These are phyloP conservation scores for Gadopsis marmoratus DNA, from an alignment of 2,797 vertebrate species.

Conservation along the genomic window DNA sequence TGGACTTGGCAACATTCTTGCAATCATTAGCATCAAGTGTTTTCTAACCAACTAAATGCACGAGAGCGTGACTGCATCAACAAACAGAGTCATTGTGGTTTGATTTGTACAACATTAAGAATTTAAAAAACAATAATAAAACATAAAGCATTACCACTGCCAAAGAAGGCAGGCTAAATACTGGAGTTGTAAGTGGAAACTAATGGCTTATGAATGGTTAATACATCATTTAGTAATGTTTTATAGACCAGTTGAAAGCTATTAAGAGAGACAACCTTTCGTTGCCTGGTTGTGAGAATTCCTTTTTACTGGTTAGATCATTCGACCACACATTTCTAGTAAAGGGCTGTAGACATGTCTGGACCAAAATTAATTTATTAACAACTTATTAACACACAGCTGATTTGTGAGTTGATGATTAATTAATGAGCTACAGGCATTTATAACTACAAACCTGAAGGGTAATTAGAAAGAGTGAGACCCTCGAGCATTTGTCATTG, in stretches of 20 bases:
- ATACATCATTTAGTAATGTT: background rate
- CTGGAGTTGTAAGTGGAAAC: background rate
- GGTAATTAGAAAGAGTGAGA: background rate
- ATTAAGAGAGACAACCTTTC: background rate
- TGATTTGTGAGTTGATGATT: background rate
- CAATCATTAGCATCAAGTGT: background rate
- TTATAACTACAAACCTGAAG: background rate
- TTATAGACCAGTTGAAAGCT: background rate
- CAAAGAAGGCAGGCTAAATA: background rate
- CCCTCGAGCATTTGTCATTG: background rate
- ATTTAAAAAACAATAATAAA: background rate
- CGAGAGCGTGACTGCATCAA: background rate
- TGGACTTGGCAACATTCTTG: background rate
- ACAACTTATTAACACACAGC: background rate
- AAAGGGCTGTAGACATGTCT: background rate
- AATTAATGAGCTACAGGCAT: background rate
- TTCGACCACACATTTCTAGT: background rate
- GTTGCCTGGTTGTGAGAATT: background rate
- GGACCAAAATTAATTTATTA: background rate
- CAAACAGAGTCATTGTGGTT: background rate
- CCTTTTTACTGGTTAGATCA: background rate
- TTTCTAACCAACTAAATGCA: background rate
- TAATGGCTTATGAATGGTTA: background rate
- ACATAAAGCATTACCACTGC: background rate
- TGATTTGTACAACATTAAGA: background rate